Base-by-base conservation (phyloP, 2,888 invertebrate genomes). In the Abrostola triplasia region DNA sequence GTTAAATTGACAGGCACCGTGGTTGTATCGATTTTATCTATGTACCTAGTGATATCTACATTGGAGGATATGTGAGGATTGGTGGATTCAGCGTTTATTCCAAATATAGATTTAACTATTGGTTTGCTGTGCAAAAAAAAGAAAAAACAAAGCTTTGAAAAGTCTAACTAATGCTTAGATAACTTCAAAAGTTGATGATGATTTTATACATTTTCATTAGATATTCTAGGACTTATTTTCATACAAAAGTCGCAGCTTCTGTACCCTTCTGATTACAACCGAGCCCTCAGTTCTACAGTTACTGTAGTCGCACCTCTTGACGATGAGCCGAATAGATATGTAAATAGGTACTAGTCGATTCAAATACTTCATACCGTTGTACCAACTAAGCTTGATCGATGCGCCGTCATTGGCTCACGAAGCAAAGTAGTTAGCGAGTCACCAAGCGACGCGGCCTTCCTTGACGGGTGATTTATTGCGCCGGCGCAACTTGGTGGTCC, bases 391-490 rank as follows among this genome's bases (percentile, higher is more conserved):
- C 64, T 67, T 77, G 80, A 79, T 81, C 67, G 70, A 79, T 77
- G 73, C 52, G 74, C 73, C 55, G 74, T 74, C 79, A 73, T 47
- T 47, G 44, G 64, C 67, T 73, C 55, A 65, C 59, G 63, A 82
- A 76, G 76, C 79, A 80, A 76, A 81, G 79, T 76, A 78, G 76
- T 76, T 81, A 78, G 73, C 77, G 59, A 80, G 79, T 80, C 77
- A 77, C 61, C 71, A 53, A 70, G 75, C 77, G 77, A 73, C 73
- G 49, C 65, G 76, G 70, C 75, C 73, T 79, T 83, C 79, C 80
- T 80, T 79, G 82, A 72, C 77, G 64, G 59, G 67, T 81, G 81
- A 82, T 83, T 83, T 81, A 81, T 80, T 78, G 70, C 75, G 73
- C 54, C 73, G 71, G 68, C 64, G 65, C 71, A 59, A 61, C 78